A percentile compares a stretch with the other conserved stretches of the same genome.
Evolutionary conservation across 2,797 vertebrate genomes (phyloP).

Genomic region (Chromis chromis): DNA sequence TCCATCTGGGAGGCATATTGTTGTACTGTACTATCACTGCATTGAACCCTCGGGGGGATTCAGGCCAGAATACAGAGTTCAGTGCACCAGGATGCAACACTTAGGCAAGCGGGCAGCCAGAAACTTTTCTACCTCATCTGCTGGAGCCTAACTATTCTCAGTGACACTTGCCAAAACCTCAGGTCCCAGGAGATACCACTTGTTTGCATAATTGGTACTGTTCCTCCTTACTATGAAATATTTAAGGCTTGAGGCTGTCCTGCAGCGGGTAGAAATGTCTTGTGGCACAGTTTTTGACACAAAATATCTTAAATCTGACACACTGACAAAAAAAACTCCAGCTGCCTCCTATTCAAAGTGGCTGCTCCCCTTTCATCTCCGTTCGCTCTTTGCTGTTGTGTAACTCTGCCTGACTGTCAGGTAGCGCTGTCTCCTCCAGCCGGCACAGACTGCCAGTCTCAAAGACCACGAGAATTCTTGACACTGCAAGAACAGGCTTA

Average conservation of each 20-base stretch:
- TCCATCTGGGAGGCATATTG: slow-evolving; percentile 64
- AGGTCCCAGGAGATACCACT: slow-evolving; percentile 53
- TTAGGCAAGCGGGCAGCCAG: slow-evolving; percentile 31
- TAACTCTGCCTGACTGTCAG: slow-evolving; percentile 47
- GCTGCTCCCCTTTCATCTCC: slow-evolving; percentile 51
- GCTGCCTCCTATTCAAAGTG: slow-evolving; percentile 45
- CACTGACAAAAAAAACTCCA: slow-evolving; percentile 21
- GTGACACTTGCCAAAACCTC: slow-evolving; percentile 61
- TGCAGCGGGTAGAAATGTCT: slow-evolving; percentile 41
- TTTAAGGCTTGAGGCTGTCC: slow-evolving; percentile 43
- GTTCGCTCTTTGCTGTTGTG: slow-evolving; percentile 50
- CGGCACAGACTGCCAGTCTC: slow-evolving; percentile 54
- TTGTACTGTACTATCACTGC: slow-evolving; percentile 55
- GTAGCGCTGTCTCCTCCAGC: slow-evolving; percentile 53
- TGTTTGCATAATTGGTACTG: slow-evolving; percentile 67
- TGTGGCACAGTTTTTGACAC: slow-evolving; percentile 41
- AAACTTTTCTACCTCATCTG: slow-evolving; percentile 58
- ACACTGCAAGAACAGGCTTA: slow-evolving; percentile 81
- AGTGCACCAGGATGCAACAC: slow-evolving; percentile 54
- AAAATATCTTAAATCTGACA: slow-evolving; percentile 49
- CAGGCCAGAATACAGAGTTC: slow-evolving; percentile 32
- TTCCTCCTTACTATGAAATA: slow-evolving; percentile 58
- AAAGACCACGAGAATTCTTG: slow-evolving; percentile 72
- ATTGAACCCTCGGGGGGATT: slow-evolving; percentile 41
- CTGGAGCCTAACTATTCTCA: slow-evolving; percentile 43